These are phyloP conservation scores for Melinopterus prodromus DNA, from an alignment of 2,888 invertebrate genomes.

Conservation along the genomic window DNA sequence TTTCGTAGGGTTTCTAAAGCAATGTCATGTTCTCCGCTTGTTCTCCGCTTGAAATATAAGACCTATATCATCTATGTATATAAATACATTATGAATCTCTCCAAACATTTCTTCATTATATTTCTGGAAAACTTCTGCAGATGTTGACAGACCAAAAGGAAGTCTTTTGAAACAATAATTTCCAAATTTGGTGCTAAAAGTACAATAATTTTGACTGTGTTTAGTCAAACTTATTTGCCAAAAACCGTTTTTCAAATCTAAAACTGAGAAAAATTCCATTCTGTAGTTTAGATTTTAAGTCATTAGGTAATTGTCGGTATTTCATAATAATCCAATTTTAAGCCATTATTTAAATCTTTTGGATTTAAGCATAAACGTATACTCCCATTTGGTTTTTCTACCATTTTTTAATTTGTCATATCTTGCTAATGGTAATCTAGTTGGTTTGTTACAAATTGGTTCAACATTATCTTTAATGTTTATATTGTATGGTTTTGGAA, in stretches of 20 bases:
- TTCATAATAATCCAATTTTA: slow-evolving; percentile 41
- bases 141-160: no score
- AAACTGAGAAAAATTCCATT: slow-evolving; percentile 42
- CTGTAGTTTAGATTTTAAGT: slow-evolving; percentile 39
- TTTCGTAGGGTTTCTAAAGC: no score
- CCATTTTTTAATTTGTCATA: slow-evolving; percentile 38
- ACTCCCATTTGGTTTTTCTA: slow-evolving; percentile 46
- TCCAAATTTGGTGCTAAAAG: slow-evolving; percentile 42
- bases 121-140: slow-evolving; percentile 51
- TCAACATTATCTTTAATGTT: slow-evolving; percentile 28
- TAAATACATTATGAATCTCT: slow-evolving; percentile 39
- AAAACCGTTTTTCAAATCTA: no score
- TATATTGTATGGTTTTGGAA: slow-evolving; percentile 31
- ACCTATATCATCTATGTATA: slow-evolving; percentile 22
- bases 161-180: slow-evolving; percentile 41
- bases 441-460: slow-evolving; percentile 26
- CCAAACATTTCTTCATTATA: slow-evolving; percentile 51
- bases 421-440: slow-evolving; percentile 33
- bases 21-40: background rate
- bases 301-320: slow-evolving; percentile 45
- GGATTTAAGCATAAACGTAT: slow-evolving; percentile 49
- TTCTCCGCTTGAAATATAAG: no score
- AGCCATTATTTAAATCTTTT: slow-evolving; percentile 43
- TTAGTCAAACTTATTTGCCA: no score
- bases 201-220: no score